These are phyloP conservation scores for Micrastur ruficollis DNA, from an alignment of 2,797 vertebrate species.

Conservation along the genomic window DNA sequence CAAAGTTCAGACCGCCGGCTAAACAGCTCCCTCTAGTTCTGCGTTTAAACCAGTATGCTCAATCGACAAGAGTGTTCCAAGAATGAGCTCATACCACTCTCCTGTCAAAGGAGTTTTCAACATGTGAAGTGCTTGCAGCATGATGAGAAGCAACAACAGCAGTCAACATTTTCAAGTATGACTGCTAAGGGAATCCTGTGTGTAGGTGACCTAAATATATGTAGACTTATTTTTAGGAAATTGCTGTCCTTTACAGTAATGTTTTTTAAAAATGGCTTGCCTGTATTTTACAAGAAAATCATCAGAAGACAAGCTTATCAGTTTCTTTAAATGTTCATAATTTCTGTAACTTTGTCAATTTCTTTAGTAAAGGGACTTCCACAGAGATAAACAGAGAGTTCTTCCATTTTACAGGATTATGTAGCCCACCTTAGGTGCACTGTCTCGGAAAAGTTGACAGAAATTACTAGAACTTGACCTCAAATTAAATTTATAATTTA, in stretches of 20 bases:
- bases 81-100: neutral
- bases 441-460: neutral
- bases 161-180: neutral
- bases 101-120: conserved; percentile 3
- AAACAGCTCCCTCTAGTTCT: conserved; percentile 19
- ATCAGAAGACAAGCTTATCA: neutral
- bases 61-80: neutral
- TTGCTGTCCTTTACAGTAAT: neutral
- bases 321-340: neutral
- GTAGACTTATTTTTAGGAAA: neutral
- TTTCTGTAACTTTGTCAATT: neutral
- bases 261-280: neutral
- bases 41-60: neutral
- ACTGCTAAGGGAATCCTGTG: neutral
- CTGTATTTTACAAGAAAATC: neutral
- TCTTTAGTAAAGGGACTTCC: neutral
- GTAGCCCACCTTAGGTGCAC: neutral
- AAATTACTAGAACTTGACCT: neutral
- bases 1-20: neutral
- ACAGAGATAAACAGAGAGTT: neutral
- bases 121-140: neutral
- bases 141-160: neutral
- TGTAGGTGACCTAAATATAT: neutral
- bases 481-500: neutral
- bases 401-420: neutral